phyloP scores from a whole-genome alignment of 2,888 invertebrate species.

The Malacosoma neustria region DNA sequence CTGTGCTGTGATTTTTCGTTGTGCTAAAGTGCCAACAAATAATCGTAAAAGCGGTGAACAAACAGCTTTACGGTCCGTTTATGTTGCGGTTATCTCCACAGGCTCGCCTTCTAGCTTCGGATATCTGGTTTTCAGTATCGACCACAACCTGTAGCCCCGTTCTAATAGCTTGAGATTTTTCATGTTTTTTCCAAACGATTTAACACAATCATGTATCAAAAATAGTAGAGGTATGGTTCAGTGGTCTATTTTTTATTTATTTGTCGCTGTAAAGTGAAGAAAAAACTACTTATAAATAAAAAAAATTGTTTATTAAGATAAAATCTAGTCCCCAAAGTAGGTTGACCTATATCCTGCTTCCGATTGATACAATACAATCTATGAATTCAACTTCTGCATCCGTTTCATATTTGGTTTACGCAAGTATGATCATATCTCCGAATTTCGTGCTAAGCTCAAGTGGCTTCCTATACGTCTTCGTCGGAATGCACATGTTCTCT shows the following conservation, averaged over 20 bases:
- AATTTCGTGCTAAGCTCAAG: no score
- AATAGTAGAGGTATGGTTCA: background rate
- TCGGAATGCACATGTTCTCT: no score
- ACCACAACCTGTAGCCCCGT: constrained; percentile 23
- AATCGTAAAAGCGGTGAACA: constrained; percentile 38
- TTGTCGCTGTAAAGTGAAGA: no score
- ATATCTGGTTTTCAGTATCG: constrained; percentile 21
- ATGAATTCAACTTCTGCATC: no score
- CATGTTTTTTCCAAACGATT: background rate
- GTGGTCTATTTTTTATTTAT: background rate
- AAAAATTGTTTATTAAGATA: no score
- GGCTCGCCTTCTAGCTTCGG: constrained; percentile 23
- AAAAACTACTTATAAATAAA: no score
- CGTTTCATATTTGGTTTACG: no score
- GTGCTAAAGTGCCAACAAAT: constrained; percentile 28
- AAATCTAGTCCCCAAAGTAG: no score
- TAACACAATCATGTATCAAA: background rate
- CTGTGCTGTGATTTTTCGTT: constrained; percentile 16
- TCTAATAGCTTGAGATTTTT: constrained; percentile 16
- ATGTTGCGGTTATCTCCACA: constrained; percentile 33
- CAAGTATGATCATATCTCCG: no score
- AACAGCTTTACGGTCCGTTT: constrained; percentile 45
- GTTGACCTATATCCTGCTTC: no score
- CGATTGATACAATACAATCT: no score
- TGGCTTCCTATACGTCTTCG: no score